Conservation (phyloP, 2,888 invertebrate genomes). For the Tetramorium bicarinatum region DNA sequence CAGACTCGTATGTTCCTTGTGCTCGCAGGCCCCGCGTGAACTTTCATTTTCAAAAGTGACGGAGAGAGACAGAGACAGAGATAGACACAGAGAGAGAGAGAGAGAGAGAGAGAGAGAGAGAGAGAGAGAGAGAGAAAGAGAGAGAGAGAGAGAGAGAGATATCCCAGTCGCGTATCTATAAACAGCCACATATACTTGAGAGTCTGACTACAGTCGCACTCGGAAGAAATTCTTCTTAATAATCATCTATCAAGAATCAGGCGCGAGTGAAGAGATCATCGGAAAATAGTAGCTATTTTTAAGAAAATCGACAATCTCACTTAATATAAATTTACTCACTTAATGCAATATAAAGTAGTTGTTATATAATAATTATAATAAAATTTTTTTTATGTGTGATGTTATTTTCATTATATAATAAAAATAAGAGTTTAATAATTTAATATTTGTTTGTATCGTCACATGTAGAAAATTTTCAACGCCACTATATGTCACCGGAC, state of each 20-base stretch:
- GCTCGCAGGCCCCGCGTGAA: constrained; percentile 59
- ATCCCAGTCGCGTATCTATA: constrained; percentile 31
- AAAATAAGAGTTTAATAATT: constrained; percentile 4
- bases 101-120: constrained; percentile 37
- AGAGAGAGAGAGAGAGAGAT: constrained; percentile 35
- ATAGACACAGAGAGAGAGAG: constrained; percentile 26
- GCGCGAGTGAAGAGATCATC: background rate
- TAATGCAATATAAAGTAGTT: background rate
- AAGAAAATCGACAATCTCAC: background rate
- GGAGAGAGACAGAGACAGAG: too few species aligned
- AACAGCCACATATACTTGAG: background rate
- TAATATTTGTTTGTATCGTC: background rate
- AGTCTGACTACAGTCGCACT: background rate
- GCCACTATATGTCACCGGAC: constrained; percentile 12
- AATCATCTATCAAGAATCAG: constrained; percentile 7
- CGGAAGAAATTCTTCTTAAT: constrained; percentile 10
- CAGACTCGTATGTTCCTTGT: constrained; percentile 75
- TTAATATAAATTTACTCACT: background rate
- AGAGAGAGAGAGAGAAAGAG: constrained; percentile 22
- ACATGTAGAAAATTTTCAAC: background rate
- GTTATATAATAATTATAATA: constrained; percentile 5
- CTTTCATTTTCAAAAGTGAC: constrained; percentile 66
- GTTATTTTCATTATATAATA: background rate
- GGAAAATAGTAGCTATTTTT: background rate
- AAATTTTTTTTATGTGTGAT: background rate